phyloP scores from a whole-genome alignment of 2,797 vertebrate genomes.

The Lepus townsendii region DNA sequence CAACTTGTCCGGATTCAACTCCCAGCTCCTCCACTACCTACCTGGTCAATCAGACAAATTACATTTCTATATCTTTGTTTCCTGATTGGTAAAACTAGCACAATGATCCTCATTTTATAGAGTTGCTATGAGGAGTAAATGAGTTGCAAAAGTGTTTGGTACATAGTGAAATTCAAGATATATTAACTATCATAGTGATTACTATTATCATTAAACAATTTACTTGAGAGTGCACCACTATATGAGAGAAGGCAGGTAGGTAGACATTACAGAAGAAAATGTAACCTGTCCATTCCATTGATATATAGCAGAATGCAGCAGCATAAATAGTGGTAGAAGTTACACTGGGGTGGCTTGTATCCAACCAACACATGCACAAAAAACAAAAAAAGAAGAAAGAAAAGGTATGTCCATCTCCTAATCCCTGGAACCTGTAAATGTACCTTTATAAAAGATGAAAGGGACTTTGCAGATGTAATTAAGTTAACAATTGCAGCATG shows the following conservation, averaged over 20 bases:
- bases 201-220: constrained; percentile 20
- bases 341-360: not conserved
- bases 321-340: not conserved
- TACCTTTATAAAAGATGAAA: not conserved
- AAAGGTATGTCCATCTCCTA: not conserved
- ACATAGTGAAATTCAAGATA: not conserved
- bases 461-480: not conserved
- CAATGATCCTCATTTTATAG: not conserved
- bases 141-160: not conserved
- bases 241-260: not conserved
- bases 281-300: not conserved
- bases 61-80: not conserved
- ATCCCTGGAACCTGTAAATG: not conserved
- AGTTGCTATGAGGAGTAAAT: not conserved
- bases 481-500: not conserved
- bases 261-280: not conserved
- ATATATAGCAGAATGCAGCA: not conserved
- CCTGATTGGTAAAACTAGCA: not conserved
- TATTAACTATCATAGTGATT: not conserved
- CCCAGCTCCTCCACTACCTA: not conserved
- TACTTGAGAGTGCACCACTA: not conserved
- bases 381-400: not conserved
- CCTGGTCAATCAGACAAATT: not conserved
- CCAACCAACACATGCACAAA: not conserved
- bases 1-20: not conserved